Evolutionary conservation across 2,113 vertebrate species (phyloP).

Genomic region (Peromyscus californicus): DNA sequence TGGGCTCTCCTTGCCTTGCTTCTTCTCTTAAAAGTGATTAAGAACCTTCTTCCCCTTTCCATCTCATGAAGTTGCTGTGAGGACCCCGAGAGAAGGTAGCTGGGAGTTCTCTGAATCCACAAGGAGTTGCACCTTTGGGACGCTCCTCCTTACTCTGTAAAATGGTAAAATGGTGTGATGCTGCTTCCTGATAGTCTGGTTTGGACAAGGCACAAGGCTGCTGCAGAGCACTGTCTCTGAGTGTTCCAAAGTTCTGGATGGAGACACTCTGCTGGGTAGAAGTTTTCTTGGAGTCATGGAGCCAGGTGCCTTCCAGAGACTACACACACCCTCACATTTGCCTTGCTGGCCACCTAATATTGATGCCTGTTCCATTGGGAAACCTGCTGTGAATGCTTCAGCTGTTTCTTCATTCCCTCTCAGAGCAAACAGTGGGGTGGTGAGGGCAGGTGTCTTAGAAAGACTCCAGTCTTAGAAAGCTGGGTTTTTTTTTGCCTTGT

Average conservation of each 20-base stretch:
- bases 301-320: neutral
- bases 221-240: neutral
- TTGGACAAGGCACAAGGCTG: neutral
- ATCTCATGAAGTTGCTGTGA: slow-evolving; percentile 26
- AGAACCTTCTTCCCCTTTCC: neutral
- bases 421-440: neutral
- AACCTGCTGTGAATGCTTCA: neutral
- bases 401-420: slow-evolving; percentile 1
- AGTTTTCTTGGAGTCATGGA: slow-evolving; percentile 19
- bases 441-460: neutral
- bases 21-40: slow-evolving; percentile 45
- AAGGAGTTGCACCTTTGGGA: neutral
- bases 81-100: neutral
- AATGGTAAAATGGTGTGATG: neutral
- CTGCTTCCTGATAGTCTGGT: neutral
- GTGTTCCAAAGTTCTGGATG: neutral
- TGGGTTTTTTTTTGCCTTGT: neutral
- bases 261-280: neutral
- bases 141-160: neutral
- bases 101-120: neutral
- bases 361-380: slow-evolving; percentile 46
- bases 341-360: slow-evolving; percentile 58
- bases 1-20: slow-evolving; percentile 5
- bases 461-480: neutral
- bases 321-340: slow-evolving; percentile 9